Evolutionary conservation across 1,140 invertebrate genomes (phyloP).

Genomic region (Drosophila pallidifrons): DNA sequence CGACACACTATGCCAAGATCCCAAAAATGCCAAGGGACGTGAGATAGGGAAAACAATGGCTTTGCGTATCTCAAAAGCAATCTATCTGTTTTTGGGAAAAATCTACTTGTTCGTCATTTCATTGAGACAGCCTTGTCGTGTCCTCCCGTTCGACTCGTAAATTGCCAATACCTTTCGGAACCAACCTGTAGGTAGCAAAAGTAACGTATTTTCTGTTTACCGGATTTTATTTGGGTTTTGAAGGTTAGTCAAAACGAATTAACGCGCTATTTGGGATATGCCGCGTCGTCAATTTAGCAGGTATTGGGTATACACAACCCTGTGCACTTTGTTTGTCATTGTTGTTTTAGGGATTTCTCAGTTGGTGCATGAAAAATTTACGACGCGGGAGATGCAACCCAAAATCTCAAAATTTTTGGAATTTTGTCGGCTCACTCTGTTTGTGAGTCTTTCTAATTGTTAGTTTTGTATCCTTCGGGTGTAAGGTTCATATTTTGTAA

Average conservation of each 20-base stretch:
- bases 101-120: constrained; percentile 73
- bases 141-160: constrained; percentile 9
- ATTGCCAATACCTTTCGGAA: constrained; percentile 40
- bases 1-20: constrained; percentile 60
- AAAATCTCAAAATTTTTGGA: constrained; percentile 59
- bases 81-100: constrained; percentile 65
- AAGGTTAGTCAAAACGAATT: constrained; percentile 82
- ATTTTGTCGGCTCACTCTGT: constrained; percentile 70
- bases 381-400: constrained; percentile 56
- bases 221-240: constrained; percentile 47
- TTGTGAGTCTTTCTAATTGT: constrained; percentile 68
- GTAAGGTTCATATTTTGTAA: constrained; percentile 55
- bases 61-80: constrained; percentile 61
- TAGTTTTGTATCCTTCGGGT: constrained; percentile 46
- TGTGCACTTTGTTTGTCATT: constrained; percentile 73
- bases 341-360: constrained; percentile 67
- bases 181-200: constrained; percentile 62
- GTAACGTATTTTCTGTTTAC: constrained; percentile 74
- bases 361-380: constrained; percentile 74
- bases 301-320: constrained; percentile 52
- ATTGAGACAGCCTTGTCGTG: constrained; percentile 49
- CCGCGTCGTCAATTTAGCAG: constrained; percentile 52
- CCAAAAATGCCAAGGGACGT: constrained; percentile 57
- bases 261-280: constrained; percentile 71
- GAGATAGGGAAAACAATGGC: constrained; percentile 55